Conservation (phyloP, 2,113 vertebrate genomes). For the Daubentonia madagascariensis region DNA sequence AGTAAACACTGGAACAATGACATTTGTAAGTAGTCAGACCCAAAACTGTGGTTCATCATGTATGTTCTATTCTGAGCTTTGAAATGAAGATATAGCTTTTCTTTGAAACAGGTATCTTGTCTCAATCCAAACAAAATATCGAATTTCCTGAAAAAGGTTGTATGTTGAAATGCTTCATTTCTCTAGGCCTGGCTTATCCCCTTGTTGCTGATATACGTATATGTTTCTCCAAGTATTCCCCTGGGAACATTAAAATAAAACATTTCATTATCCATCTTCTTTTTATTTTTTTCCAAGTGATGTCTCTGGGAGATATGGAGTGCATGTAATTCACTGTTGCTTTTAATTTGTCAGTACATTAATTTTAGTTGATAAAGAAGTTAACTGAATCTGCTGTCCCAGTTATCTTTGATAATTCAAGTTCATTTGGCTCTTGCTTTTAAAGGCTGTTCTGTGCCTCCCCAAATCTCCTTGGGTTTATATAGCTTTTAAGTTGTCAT, state of each 20-base stretch:
- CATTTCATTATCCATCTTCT: slow-evolving; percentile 73
- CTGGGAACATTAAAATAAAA: slow-evolving; percentile 73
- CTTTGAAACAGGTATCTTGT: slow-evolving; percentile 19
- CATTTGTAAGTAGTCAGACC: slow-evolving; percentile 32
- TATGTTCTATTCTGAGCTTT: slow-evolving; percentile 26
- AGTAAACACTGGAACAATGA: slow-evolving; percentile 35
- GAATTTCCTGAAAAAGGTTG: slow-evolving; percentile 37
- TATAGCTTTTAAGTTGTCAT: slow-evolving; percentile 74
- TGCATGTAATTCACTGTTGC: slow-evolving; percentile 73
- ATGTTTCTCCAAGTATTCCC: slow-evolving; percentile 57
- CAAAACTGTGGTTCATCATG: neutral
- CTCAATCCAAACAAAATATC: slow-evolving; percentile 30
- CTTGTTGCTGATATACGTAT: slow-evolving; percentile 40
- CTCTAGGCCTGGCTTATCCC: neutral
- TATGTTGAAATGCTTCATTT: slow-evolving; percentile 40
- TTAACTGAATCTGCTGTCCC: slow-evolving; percentile 75
- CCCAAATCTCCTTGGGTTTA: slow-evolving; percentile 63
- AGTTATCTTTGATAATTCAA: slow-evolving; percentile 74
- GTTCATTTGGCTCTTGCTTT: slow-evolving; percentile 68
- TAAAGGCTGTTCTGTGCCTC: slow-evolving; percentile 60
- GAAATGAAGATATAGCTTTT: slow-evolving; percentile 47
- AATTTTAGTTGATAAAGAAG: slow-evolving; percentile 78
- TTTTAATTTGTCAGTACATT: slow-evolving; percentile 80
- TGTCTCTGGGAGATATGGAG: slow-evolving; percentile 69
- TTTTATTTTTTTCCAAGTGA: slow-evolving; percentile 60